Evolutionary conservation across 2,797 vertebrate species (phyloP), one percentile per base, ranked within the genome.

Genomic region (Acrossocheilus fasciatus): DNA sequence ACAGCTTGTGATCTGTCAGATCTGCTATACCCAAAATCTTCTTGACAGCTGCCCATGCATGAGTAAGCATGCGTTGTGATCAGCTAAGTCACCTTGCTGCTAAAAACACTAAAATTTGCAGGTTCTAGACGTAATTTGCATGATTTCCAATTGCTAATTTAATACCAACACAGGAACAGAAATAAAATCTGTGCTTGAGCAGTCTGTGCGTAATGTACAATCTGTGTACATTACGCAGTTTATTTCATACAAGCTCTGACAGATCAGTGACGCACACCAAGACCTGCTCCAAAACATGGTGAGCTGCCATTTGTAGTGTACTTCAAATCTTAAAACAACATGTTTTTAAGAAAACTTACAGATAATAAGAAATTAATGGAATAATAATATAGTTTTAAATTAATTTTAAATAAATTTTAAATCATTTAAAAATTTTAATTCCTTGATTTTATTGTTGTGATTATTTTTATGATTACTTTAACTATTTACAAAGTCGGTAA

Each of bases 1-100:
- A 62, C 57, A 76, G 72, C 57, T 62, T 76, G 72, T 64, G 43
- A 66, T 84, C 41, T 76, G 72, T 75, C 82, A 84, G 14, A 83
- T 45, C 39, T 34, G 36, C n/a, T 23, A 14, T 34, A 43, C 57
- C 36, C 76, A 82, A 83, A 78, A 82, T 83, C 36, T 26, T 45
- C 6, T 81, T 81, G 43, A 45, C 78, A 50, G 54, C 0, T 0
- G 8, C 8, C 45, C 15, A 47, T 81, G 17, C 78, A 80, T 68
- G 78, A 47, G 43, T 50, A 66, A 36, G 6, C 59, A 80, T 66
- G 15, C 3, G 3, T 20, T 47, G 26, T 81, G 41, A 66, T 66
- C 59, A 50, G 59, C 18, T 81, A 66, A 81, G 30, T 52, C 64
- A 81, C 26, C 26, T 9, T 34, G 23, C 34, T 17, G 36, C 45